Base-by-base conservation (phyloP, 2,888 invertebrate genomes). In the Augiades crinisus region DNA sequence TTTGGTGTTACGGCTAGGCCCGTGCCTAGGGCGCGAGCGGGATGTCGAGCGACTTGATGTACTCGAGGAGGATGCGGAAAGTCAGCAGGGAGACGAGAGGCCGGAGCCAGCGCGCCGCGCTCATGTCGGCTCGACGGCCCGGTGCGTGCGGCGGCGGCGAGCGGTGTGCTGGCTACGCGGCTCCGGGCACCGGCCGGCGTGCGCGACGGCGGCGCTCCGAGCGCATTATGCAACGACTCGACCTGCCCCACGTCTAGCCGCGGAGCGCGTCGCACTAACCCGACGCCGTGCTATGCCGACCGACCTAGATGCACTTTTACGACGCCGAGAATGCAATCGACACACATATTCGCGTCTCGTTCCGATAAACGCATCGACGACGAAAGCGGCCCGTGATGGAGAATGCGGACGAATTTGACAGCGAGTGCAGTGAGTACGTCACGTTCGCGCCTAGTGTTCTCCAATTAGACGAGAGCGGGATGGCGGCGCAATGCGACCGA, bases 231-330 rank as follows among this genome's bases (percentile, higher is more conserved):
- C 85, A 85, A 84, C 68, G 67, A 71, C 68, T 72, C 74, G 85
- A 86, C 85, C 84, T 84, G 87, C 87, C 87, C 81, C 77, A 86
- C 87, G 86, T 79, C 87, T 81, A 74, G 75, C 77, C 75, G 74
- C 68, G 73, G 75, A 78, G 71, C 78, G 77, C 77, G 70, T 70
- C 78, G 80, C 77, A 81, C 88, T 87, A 80, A 79, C 81, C 50
- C 50, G 50, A 73, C 78, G 77, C 72, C 69, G 70, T 70, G 76
- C 79, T 78, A 74, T 72, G 80, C 85, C 83, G 79, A 77, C 81
- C 86, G 87, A 85, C 89, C 88, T 82, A 89, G 79, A 89, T 90
- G 89, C 89, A 89, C 88, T 89, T 87, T 85, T 86, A 80, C 88
- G 79, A 81, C 72, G 78, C 68, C 71, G 78, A 80, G 85, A 86